Conservation (phyloP, 2,797 vertebrate genomes). For the Poecilia gillii region DNA sequence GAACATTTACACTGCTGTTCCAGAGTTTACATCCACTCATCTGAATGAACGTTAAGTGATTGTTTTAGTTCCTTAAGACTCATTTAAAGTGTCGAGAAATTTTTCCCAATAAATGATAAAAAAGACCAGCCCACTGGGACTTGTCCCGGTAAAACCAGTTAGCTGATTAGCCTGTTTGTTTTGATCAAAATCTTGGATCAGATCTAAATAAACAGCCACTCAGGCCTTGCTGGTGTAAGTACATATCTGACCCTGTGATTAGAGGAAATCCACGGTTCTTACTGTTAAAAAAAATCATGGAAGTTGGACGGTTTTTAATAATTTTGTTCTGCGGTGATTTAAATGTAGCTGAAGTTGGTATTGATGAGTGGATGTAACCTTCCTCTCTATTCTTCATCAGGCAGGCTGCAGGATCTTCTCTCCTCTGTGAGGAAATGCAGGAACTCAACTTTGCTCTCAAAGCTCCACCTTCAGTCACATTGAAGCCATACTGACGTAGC, state of each 20-base stretch:
- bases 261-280: not conserved
- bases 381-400: not conserved
- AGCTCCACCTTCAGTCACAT: conserved; percentile 18
- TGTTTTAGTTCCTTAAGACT: not conserved
- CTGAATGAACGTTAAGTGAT: not conserved
- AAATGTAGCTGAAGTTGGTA: not conserved
- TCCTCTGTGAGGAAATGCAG: conserved; percentile 87
- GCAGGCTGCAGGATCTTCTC: conserved; percentile 83
- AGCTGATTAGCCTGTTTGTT: too few relatives aligned
- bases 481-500: conserved; percentile 90
- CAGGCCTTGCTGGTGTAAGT: not conserved
- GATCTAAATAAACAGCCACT: too few relatives aligned
- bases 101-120: too few relatives aligned
- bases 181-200: too few relatives aligned
- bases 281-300: not conserved
- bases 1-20: not conserved
- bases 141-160: too few relatives aligned
- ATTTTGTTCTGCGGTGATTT: not conserved
- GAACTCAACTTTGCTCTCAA: conserved; percentile 55
- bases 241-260: not conserved
- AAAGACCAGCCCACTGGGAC: too few relatives aligned
- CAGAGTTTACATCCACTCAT: not conserved
- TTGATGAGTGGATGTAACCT: not conserved
- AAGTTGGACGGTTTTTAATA: not conserved
- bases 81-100: not conserved